Evolutionary conservation across 2,888 invertebrate genomes (phyloP).

Genomic region (Strigamia crassipes): DNA sequence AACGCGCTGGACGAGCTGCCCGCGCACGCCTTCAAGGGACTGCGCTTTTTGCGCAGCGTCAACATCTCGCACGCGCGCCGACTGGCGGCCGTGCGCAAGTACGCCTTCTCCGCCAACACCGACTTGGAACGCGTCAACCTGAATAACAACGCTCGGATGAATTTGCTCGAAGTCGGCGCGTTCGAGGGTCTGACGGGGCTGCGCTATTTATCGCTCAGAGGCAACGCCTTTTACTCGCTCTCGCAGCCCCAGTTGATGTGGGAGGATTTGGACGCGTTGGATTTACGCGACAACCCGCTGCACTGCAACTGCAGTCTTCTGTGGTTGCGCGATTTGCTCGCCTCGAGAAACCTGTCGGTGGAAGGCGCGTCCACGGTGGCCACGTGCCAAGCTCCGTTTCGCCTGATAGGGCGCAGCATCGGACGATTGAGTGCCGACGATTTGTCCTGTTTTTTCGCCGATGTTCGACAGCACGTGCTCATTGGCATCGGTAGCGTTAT

Average conservation of each 20-base stretch:
- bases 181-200: slow-evolving; percentile 83
- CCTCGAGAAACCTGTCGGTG: slow-evolving; percentile 45
- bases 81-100: slow-evolving; percentile 71
- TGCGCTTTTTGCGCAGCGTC: slow-evolving; percentile 77
- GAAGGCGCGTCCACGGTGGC: slow-evolving; percentile 14
- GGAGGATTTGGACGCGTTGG: slow-evolving; percentile 74
- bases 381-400: slow-evolving; percentile 45
- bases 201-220: slow-evolving; percentile 74
- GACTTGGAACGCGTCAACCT: slow-evolving; percentile 56
- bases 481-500: slow-evolving; percentile 48
- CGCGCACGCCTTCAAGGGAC: slow-evolving; percentile 79
- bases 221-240: slow-evolving; percentile 74
- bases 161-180: slow-evolving; percentile 75
- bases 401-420: slow-evolving; percentile 43
- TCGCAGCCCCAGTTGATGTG: slow-evolving; percentile 74
- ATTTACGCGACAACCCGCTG: slow-evolving; percentile 80
- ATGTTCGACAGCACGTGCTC: slow-evolving; percentile 48
- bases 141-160: slow-evolving; percentile 75
- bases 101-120: slow-evolving; percentile 81
- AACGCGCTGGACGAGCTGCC: slow-evolving; percentile 76
- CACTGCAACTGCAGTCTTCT: slow-evolving; percentile 83
- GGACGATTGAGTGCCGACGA: slow-evolving; percentile 48
- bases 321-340: slow-evolving; percentile 66
- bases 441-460: slow-evolving; percentile 48
- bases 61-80: slow-evolving; percentile 72